Conservation (phyloP, 2,113 vertebrate species). For the Phocoena sinus region DNA sequence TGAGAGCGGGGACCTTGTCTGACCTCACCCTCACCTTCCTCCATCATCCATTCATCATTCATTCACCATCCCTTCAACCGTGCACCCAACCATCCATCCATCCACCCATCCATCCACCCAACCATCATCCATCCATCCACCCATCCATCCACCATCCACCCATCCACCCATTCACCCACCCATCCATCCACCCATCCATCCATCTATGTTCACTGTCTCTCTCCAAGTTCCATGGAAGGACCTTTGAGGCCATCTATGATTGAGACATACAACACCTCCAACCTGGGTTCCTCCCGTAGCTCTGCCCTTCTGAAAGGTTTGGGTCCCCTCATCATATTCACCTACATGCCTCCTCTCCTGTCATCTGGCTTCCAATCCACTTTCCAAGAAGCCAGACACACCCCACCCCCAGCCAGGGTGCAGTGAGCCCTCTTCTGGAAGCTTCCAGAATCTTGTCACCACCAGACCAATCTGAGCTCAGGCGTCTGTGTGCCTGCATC, state of each 20-base stretch:
- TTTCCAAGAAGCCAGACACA: background rate
- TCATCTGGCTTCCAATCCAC: too few species aligned
- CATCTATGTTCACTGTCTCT: background rate
- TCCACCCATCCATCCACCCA: accelerated
- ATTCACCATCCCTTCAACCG: accelerated
- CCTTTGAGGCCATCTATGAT: background rate
- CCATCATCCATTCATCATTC: background rate
- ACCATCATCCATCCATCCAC: background rate
- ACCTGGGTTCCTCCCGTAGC: background rate
- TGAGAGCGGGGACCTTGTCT: too few species aligned
- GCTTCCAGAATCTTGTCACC: background rate
- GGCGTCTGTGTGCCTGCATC: background rate
- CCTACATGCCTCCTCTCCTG: background rate
- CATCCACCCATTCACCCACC: background rate
- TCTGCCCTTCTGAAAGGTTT: too few species aligned
- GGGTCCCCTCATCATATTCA: too few species aligned
- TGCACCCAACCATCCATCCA: too few species aligned
- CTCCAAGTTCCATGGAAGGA: background rate
- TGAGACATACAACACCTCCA: background rate
- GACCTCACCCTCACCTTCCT: too few species aligned
- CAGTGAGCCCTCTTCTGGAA: background rate
- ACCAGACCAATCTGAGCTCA: background rate
- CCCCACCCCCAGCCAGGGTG: background rate
- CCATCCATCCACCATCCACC: too few species aligned
- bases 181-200: too few species aligned